Evolutionary conservation across 2,113 vertebrate species (phyloP), one percentile per base, ranked within the genome.

Genomic region (Strigops habroptila): DNA sequence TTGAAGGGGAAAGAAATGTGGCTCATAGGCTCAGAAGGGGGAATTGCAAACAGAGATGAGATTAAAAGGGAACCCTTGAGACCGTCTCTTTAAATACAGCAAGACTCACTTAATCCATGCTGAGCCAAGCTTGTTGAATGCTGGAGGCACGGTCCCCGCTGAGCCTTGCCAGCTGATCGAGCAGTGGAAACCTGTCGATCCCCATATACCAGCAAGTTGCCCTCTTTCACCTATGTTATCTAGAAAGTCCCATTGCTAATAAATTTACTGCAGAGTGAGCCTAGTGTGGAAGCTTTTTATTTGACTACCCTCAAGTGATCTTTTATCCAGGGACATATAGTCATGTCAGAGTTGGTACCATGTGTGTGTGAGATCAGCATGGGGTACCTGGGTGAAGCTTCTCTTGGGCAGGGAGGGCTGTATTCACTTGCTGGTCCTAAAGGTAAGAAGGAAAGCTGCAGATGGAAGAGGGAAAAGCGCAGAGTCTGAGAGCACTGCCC

Each of bases 51-150:
- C 92, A 94, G 90, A 88, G 91, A 93, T 88, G 93, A 95, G 86
- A 96, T 95, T 95, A 95, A 95, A 97, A 95, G 68, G 63, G 92
- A 96, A 14, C 94, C 88, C 95, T 87, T 92, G 91, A 91, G 95
- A 96, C 78, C 33, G 1, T n/a, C 88, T 88, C 86, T 95, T 96
- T 93, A 95, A 96, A 95, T 95, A 93, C 94, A 82, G 96, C 74
- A 84, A 84, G 92, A 96, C 94, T 92, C 93, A 89, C 93, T 96
- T 89, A 93, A 77, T 96, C 80, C 57, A 43, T 60, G 80, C 95
- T 92, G 95, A 96, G 92, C 86, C 49, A 81, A 82, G 57, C 57
- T 90, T 73, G 69, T 22, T 89, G 88, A 89, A 63, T 43, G 90
- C 93, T 96, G 69, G 75, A 96, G 93, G 83, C 91, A 80, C 0